Percentiles rank a stretch among this genome's conserved stretches.
phyloP scores from a whole-genome alignment of 2,797 vertebrate species.

The Alfaro cultratus region DNA sequence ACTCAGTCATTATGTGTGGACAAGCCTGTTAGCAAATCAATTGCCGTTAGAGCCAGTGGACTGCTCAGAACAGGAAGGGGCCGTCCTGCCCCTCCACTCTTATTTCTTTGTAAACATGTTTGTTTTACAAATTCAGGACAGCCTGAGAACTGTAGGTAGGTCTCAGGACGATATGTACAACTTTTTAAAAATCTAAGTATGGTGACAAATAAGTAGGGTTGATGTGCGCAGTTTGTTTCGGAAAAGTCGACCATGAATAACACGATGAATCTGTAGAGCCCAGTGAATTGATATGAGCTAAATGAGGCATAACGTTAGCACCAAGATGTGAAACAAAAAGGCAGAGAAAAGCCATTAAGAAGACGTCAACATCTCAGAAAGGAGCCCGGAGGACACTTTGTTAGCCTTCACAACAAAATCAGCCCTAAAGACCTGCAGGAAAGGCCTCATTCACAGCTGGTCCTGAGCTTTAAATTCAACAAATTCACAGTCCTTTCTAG shows the following conservation, averaged over 20 bases:
- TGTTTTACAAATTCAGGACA: slow-evolving; percentile 28
- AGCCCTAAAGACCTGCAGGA: slow-evolving; percentile 48
- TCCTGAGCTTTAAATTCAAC: slow-evolving; percentile 56
- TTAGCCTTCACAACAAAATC: slow-evolving; percentile 65
- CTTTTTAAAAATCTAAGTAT: slow-evolving; percentile 32
- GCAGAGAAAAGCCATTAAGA: slow-evolving; percentile 79
- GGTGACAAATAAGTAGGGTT: slow-evolving; percentile 42
- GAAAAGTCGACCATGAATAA: slow-evolving; percentile 65
- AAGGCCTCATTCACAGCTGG: slow-evolving; percentile 59
- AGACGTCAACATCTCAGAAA: slow-evolving; percentile 77
- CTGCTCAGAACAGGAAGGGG: slow-evolving; percentile 66
- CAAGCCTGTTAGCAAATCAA: slow-evolving; percentile 80
- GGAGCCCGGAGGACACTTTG: slow-evolving; percentile 76
- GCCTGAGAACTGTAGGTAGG: slow-evolving; percentile 39
- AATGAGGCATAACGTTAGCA: slow-evolving; percentile 83
- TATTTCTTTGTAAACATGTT: slow-evolving; percentile 65
- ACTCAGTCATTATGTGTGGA: slow-evolving; percentile 79
- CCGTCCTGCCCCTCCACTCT: slow-evolving; percentile 36
- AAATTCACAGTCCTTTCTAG: slow-evolving; percentile 43
- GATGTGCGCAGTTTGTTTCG: slow-evolving; percentile 51
- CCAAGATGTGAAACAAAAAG: slow-evolving; percentile 78
- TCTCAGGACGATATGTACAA: slow-evolving; percentile 29
- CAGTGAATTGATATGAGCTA: slow-evolving; percentile 78
- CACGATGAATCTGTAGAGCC: slow-evolving; percentile 66
- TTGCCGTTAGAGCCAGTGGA: slow-evolving; percentile 65